Evolutionary conservation across 2,113 vertebrate species (phyloP), one percentile per base, ranked within the genome.

Genomic region (Boleophthalmus pectinirostris): DNA sequence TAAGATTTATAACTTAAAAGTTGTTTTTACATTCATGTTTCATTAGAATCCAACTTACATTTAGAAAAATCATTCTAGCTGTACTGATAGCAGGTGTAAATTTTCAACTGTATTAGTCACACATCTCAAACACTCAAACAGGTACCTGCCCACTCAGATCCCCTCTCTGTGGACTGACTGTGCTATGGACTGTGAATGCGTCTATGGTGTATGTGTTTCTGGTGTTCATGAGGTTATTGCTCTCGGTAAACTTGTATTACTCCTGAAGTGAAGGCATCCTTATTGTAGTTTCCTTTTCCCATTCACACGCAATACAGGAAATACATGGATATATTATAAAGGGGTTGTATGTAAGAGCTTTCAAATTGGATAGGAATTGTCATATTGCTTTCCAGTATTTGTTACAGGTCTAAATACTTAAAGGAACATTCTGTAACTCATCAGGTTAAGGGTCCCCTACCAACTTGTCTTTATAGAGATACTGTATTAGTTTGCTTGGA

Each of bases 201-300:
- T 70, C 49, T 80, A 1, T 68, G 67, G 69, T 6, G 11, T 10
- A 5, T 76, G 23, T 69, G 54, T 79, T 69, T 66, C 54, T 82
- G 67, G 49, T 67, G 68, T 56, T 70, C 71, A 38, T 54, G 47
- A 63, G 68, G 74, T 88, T 91, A 92, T 91, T 92, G 88, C 91
- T 91, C 73, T 85, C 78, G 87, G 86, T 90, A 84, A 81, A 78
- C 77, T 85, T 78, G 89, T 79, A 82, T 88, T 88, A 82, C 72
- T 85, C 75, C 75, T 80, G 68, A 87, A 81, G 77, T 85, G 72
- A 91, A 90, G 83, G 87, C 84, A 56, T 82, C 81, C 74, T 85
- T 90, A 84, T 88, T 90, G 84, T 83, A 74, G 65, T 87, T 66
- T 77, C 69, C 58, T 57, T 51, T 66, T 67, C 65, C 16, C 81